Conservation (phyloP, 2,888 invertebrate genomes). For the Machimus atricapillus region DNA sequence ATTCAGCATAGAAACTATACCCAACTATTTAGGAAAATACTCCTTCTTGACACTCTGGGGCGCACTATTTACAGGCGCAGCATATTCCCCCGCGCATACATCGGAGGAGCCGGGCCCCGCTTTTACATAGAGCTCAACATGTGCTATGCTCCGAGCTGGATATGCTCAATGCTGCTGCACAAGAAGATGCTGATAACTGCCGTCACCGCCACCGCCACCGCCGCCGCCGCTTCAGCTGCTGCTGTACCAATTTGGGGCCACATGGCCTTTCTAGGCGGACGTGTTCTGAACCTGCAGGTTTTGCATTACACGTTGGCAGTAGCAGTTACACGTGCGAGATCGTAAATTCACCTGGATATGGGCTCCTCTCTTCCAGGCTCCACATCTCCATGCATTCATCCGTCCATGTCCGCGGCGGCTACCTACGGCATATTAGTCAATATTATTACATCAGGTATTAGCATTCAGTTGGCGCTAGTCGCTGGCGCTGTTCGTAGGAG, state of each 20-base stretch:
- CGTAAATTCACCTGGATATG: neutral
- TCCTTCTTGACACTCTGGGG: neutral
- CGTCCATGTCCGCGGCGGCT: neutral
- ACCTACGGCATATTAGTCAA: conserved; percentile 8
- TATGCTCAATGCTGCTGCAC: neutral
- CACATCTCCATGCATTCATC: neutral
- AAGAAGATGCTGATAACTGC: conserved; percentile 30
- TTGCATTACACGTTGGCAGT: conserved; percentile 22
- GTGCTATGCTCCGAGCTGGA: conserved; percentile 1
- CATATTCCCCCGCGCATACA: neutral
- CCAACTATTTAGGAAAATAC: conserved; percentile 28
- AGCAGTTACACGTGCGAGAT: conserved; percentile 36
- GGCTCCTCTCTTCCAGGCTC: neutral
- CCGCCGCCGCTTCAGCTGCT: neutral
- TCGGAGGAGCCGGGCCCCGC: neutral
- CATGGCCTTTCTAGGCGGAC: conserved; percentile 17
- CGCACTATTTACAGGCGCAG: conserved; percentile 7
- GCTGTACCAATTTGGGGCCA: conserved; percentile 16
- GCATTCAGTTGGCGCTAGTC: conserved; percentile 12
- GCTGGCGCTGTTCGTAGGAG: conserved; percentile 7
- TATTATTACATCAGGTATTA: conserved; percentile 13
- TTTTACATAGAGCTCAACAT: conserved; percentile 28
- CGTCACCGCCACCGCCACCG: too few relatives aligned
- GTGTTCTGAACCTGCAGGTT: neutral
- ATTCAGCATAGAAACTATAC: neutral